Conservation (phyloP, 1,140 invertebrate species). For the Dinothrombium tinctorium region DNA sequence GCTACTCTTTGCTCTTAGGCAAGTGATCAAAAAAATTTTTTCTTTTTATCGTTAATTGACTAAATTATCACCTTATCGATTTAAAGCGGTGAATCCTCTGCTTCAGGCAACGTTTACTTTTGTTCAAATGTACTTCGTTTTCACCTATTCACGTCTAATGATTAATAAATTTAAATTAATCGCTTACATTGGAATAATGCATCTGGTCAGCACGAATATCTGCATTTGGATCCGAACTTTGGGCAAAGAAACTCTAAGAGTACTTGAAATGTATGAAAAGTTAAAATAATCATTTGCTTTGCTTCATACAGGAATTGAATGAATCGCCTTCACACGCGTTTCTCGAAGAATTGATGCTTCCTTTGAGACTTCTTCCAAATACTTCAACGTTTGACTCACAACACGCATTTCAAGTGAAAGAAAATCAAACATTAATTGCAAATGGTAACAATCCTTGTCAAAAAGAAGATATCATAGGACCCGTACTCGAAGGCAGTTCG, state of each 20-base stretch:
- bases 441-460: conserved; percentile 15
- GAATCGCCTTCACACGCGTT: background rate
- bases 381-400: too few relatives aligned
- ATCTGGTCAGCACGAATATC: conserved; percentile 87
- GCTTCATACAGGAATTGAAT: conserved; percentile 7
- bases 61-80: too few relatives aligned
- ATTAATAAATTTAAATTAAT: conserved; percentile 92
- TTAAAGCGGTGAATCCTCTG: conserved; percentile 68
- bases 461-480: conserved; percentile 22
- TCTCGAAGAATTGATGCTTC: conserved; percentile 1
- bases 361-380: too few relatives aligned
- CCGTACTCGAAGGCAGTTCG: conserved; percentile 52
- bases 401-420: too few relatives aligned
- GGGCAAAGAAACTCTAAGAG: conserved; percentile 20
- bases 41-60: too few relatives aligned
- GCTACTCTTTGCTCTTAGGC: conserved; percentile 49
- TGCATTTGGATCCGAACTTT: conserved; percentile 90
- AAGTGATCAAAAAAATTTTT: too few relatives aligned
- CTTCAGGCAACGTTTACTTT: conserved; percentile 91
- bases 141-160: conserved; percentile 91
- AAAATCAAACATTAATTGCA: background rate
- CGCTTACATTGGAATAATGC: conserved; percentile 89
- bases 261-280: background rate
- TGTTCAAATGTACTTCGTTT: conserved; percentile 97
- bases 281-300: background rate